Base-by-base conservation (phyloP, 2,888 invertebrate genomes). In the Esperia sulphurella region DNA sequence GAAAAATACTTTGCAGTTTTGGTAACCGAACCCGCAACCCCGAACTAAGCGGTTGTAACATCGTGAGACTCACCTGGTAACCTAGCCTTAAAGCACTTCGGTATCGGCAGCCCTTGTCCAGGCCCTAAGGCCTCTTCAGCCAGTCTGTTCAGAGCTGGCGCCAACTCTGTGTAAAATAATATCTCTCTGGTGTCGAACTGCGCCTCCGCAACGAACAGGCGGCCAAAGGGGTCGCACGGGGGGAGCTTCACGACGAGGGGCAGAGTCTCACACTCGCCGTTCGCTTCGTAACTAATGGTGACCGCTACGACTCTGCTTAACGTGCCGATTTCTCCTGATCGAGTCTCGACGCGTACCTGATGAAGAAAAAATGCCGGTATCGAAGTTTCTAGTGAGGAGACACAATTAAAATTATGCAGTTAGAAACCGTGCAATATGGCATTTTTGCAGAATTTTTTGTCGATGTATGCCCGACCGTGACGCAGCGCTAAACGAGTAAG, bases 161-260 rank as follows among this genome's bases (percentile, higher is more conserved):
- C 92, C 65, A 95, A 93, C 89, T 95, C 93, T 0, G 95, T 95
- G 73, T 95, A 95, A 83, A 95, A 95, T 58, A 94, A 92, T 63
- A 95, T 95, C 82, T 95, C 95, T 52, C 95, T 89, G 5, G 95
- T 91, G 76, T 95, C 95, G 71, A 95, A 95, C 74, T 95, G 95
- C 0, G 95, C 95, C 73, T 95, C 95, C 21, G 94, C 95, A 51
- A 95, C 95, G 76, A 95, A 95, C 59, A 93, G 93, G 46, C 95
- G 88, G 53, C 94, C 94, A 77, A 95, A 95, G 0, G 95, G 95
- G 73, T 95, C 95, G 59, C 93, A 91, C 0, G 95, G 95, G 29
- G 95, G 91, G 43, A 95, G 87, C 75, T 95, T 95, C 52, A 95
- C 93, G 57, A 95, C 93, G 45, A 95, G 70, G 75, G 81, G 91